Evolutionary conservation across 2,113 vertebrate genomes (phyloP).

Genomic region (Nycticryphes semicollaris): DNA sequence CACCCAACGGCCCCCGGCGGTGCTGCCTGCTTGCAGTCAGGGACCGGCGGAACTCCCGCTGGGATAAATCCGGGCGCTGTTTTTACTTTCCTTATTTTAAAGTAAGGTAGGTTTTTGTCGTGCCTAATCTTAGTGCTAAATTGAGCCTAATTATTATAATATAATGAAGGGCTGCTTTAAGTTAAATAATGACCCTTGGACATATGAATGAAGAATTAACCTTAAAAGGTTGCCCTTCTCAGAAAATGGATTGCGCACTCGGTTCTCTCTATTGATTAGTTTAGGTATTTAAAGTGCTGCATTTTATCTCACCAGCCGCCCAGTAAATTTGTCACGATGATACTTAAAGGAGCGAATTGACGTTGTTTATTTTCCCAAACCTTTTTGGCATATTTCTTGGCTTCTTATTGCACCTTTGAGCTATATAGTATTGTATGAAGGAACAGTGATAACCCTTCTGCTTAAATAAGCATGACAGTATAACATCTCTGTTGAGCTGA

Average conservation of each 20-base stretch:
- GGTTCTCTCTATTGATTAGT: conserved; percentile 13
- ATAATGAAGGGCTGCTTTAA: neutral
- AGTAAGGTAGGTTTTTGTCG: neutral
- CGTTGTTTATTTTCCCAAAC: conserved; percentile 51
- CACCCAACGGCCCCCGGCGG: neutral
- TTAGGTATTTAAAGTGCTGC: conserved; percentile 58
- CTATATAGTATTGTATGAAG: neutral
- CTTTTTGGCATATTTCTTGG: conserved; percentile 35
- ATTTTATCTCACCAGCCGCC: conserved; percentile 60
- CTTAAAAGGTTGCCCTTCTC: conserved; percentile 31
- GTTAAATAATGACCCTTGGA: neutral
- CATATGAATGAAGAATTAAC: conserved; percentile 31
- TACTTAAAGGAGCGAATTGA: conserved; percentile 48
- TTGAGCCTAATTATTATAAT: neutral
- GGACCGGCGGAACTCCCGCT: rapidly evolving
- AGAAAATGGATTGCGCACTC: conserved; percentile 47
- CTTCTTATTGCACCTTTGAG: conserved; percentile 39
- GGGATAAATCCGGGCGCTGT: rapidly evolving
- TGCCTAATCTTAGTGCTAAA: neutral
- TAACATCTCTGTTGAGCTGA: conserved; percentile 23
- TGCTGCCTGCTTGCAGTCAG: neutral
- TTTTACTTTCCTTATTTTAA: neutral
- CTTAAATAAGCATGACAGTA: conserved; percentile 1
- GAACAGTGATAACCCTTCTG: conserved; percentile 53
- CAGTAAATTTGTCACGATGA: conserved; percentile 54